These are phyloP conservation scores for Lottia scabra DNA, from an alignment of 2,888 invertebrate genomes.

Conservation along the genomic window DNA sequence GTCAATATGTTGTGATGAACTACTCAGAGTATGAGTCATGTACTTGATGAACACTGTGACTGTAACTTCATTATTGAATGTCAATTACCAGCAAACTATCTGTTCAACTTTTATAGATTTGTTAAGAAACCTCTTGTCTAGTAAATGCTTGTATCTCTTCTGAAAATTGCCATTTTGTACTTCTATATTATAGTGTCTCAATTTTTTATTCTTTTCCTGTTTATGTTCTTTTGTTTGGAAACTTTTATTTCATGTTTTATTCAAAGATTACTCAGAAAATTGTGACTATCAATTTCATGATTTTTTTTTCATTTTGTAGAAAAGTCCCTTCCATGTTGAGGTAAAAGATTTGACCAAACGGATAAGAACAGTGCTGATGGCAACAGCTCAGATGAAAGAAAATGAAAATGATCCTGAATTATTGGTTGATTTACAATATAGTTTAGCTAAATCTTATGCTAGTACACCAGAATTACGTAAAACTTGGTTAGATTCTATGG, in stretches of 20 bases:
- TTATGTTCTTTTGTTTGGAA: not conserved
- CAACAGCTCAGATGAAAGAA: constrained; percentile 91
- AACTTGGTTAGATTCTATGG: constrained; percentile 96
- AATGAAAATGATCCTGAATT: constrained; percentile 93
- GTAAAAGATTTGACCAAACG: constrained; percentile 94
- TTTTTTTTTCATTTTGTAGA: constrained; percentile 67
- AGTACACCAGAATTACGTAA: constrained; percentile 93
- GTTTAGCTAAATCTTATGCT: constrained; percentile 87
- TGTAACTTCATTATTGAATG: too few species aligned
- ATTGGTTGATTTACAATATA: constrained; percentile 89
- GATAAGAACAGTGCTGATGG: constrained; percentile 93
- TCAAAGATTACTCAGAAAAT: not conserved
- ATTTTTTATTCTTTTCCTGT: too few species aligned
- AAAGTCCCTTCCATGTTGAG: constrained; percentile 81
- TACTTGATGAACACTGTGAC: too few species aligned
- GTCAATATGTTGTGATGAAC: too few species aligned
- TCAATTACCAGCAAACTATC: too few species aligned
- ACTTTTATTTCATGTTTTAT: not conserved
- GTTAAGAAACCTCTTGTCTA: too few species aligned
- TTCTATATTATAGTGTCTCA: too few species aligned
- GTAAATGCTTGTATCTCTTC: too few species aligned
- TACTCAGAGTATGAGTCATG: too few species aligned
- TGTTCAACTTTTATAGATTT: too few species aligned
- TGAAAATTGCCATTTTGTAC: too few species aligned
- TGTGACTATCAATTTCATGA: too few species aligned